These are phyloP conservation scores for Phania funesta DNA, from an alignment of 2,888 invertebrate species.

Conservation along the genomic window DNA sequence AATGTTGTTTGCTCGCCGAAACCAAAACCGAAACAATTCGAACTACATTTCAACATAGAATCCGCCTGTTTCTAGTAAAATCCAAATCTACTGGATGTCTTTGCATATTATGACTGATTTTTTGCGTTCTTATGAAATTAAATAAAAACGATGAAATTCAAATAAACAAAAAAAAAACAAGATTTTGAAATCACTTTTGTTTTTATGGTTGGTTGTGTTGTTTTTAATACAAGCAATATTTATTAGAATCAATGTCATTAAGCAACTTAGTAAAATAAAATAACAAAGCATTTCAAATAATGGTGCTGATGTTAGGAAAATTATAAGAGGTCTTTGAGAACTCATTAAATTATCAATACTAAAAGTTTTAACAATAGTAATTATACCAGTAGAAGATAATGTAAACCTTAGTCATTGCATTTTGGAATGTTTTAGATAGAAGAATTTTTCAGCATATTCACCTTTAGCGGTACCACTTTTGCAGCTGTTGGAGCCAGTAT, in stretches of 20 bases:
- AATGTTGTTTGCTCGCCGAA: too few species aligned
- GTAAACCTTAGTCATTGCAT: slow-evolving; percentile 74
- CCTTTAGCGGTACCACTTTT: slow-evolving; percentile 69
- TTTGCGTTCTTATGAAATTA: not conserved
- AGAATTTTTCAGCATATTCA: slow-evolving; percentile 74
- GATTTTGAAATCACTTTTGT: slow-evolving; percentile 35
- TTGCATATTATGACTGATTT: not conserved
- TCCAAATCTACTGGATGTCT: not conserved
- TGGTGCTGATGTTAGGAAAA: not conserved
- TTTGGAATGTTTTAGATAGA: slow-evolving; percentile 68
- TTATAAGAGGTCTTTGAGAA: slow-evolving; percentile 15
- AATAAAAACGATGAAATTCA: slow-evolving; percentile 15
- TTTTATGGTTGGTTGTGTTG: slow-evolving; percentile 49
- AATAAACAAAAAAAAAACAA: slow-evolving; percentile 15
- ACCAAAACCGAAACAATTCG: too few species aligned
- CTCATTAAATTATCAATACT: slow-evolving; percentile 1
- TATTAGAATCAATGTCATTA: slow-evolving; percentile 58
- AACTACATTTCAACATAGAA: too few species aligned
- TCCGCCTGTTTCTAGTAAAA: too few species aligned
- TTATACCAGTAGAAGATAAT: slow-evolving; percentile 20
- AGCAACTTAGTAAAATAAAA: slow-evolving; percentile 46
- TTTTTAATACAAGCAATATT: slow-evolving; percentile 59
- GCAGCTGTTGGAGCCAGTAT: slow-evolving; percentile 6
- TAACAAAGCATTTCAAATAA: slow-evolving; percentile 27
- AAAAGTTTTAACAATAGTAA: slow-evolving; percentile 58